A percentile compares a stretch with the other conserved stretches of the same genome.
These are phyloP conservation scores for Orthosia gothica DNA, from an alignment of 2,888 invertebrate genomes.

Conservation along the genomic window DNA sequence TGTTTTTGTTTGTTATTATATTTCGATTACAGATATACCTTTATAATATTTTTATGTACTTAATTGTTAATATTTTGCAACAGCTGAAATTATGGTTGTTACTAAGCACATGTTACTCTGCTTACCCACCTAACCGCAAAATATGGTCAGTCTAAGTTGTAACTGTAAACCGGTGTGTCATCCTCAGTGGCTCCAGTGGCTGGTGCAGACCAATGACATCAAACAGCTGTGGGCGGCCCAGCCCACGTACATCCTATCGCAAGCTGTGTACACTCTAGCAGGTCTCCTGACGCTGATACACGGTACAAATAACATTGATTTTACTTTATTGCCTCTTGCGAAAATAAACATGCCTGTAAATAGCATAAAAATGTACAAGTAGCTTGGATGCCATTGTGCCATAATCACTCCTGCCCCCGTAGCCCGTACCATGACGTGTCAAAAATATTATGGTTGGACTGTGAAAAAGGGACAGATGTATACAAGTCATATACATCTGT, in stretches of 20 bases:
- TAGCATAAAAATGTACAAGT: too few species aligned
- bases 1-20: neutral
- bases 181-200: slow-evolving; percentile 92
- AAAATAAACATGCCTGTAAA: too few species aligned
- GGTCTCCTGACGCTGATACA: slow-evolving; percentile 93
- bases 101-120: neutral
- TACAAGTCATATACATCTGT: too few species aligned
- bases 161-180: slow-evolving; percentile 29
- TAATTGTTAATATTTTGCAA: neutral
- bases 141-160: slow-evolving; percentile 10
- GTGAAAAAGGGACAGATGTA: too few species aligned
- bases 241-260: slow-evolving; percentile 93
- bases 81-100: too few species aligned
- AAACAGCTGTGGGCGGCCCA: slow-evolving; percentile 92
- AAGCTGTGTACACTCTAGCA: slow-evolving; percentile 92
- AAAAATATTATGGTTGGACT: too few species aligned
- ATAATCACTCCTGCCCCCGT: too few species aligned
- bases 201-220: slow-evolving; percentile 91
- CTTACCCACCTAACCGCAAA: neutral
- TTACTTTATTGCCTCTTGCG: neutral
- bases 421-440: too few species aligned
- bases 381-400: too few species aligned
- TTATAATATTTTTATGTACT: neutral
- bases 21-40: neutral
- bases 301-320: slow-evolving; percentile 85